A percentile compares a stretch with the other conserved stretches of the same genome.
phyloP scores from a whole-genome alignment of 2,797 vertebrate genomes.

The Myoxocephalus aenaeus region DNA sequence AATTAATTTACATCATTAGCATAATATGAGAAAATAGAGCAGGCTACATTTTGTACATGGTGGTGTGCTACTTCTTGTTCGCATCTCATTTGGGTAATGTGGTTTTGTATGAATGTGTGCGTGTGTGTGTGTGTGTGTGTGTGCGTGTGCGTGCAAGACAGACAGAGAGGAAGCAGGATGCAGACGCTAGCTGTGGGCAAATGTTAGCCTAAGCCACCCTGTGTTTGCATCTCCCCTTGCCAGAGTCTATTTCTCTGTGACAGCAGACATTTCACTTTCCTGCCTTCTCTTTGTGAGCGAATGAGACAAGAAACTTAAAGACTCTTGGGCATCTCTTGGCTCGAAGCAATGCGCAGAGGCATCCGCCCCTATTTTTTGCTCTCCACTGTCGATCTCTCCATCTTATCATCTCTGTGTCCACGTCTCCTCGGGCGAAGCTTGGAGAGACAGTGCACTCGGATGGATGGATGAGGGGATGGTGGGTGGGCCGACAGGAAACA shows the following conservation, averaged over 20 bases:
- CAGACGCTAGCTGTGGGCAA: conserved; percentile 56
- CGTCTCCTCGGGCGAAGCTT: conserved; percentile 56
- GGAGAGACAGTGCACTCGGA: conserved; percentile 48
- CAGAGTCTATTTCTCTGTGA: conserved; percentile 63
- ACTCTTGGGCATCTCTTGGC: conserved; percentile 56
- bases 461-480: conserved; percentile 39
- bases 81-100: conserved; percentile 24
- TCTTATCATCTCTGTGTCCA: conserved; percentile 57
- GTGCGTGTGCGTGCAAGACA: background rate
- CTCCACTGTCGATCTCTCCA: conserved; percentile 39
- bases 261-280: conserved; percentile 59
- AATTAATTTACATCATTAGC: conserved; percentile 72
- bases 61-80: conserved; percentile 50
- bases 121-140: background rate
- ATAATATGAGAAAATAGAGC: conserved; percentile 49
- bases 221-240: conserved; percentile 61
- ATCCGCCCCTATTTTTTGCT: conserved; percentile 33
- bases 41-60: conserved; percentile 27
- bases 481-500: conserved; percentile 63
- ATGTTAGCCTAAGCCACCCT: conserved; percentile 67
- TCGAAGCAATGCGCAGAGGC: conserved; percentile 30
- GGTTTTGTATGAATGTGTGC: background rate
- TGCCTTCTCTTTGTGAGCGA: conserved; percentile 45
- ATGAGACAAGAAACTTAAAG: conserved; percentile 56
- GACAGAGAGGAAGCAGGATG: conserved; percentile 19